Conservation (phyloP, 1,140 invertebrate genomes). For the Drosophila persimilis region DNA sequence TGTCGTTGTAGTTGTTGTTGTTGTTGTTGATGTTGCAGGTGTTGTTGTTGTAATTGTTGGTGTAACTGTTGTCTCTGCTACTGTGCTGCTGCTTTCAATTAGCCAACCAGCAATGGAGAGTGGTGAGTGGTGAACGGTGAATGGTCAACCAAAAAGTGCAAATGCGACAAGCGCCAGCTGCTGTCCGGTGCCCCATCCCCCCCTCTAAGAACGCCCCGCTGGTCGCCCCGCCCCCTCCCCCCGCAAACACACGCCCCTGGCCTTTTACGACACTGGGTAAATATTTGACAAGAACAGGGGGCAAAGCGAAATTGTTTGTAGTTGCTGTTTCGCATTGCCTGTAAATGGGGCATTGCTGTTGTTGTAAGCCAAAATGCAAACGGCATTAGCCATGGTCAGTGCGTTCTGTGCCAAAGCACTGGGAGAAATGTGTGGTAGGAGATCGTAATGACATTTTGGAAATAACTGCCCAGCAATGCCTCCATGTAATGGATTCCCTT, state of each 20-base stretch:
- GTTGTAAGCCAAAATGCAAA: conserved; percentile 71
- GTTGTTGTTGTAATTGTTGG: conserved; percentile 11
- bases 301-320: conserved; percentile 28
- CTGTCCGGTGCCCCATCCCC: conserved; percentile 3
- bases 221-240: neutral
- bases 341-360: conserved; percentile 22
- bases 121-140: conserved; percentile 33
- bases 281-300: conserved; percentile 64
- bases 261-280: conserved; percentile 53
- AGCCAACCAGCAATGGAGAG: conserved; percentile 54
- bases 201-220: conserved; percentile 33
- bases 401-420: conserved; percentile 35
- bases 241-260: neutral
- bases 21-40: neutral
- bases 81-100: conserved; percentile 63
- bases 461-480: too few relatives aligned
- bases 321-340: conserved; percentile 11
- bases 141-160: conserved; percentile 37
- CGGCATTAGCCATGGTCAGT: conserved; percentile 72
- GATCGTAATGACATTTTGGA: too few relatives aligned
- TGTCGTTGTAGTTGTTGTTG: conserved; percentile 3
- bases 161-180: conserved; percentile 22
- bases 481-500: too few relatives aligned
- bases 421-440: neutral
- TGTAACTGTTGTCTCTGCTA: conserved; percentile 13